Evolutionary conservation across 2,888 invertebrate species (phyloP).

Genomic region (Drosophila helvetica): DNA sequence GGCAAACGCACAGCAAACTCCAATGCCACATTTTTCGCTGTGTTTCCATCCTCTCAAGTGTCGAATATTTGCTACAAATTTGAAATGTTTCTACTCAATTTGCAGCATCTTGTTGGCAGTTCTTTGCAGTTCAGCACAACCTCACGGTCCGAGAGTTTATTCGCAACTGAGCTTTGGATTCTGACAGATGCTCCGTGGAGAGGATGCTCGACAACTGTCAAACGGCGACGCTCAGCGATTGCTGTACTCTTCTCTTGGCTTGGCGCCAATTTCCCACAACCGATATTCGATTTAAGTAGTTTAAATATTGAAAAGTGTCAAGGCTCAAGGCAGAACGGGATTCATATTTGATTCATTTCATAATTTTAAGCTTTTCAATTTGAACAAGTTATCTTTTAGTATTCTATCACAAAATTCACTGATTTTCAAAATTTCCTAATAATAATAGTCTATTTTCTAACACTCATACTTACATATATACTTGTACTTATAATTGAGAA

Average conservation of each 20-base stretch:
- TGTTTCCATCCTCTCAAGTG: conserved; percentile 1
- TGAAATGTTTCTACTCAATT: conserved; percentile 19
- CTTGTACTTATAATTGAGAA: too few species aligned
- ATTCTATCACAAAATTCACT: too few species aligned
- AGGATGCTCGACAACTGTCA: conserved; percentile 27
- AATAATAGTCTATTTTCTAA: too few species aligned
- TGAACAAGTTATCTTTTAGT: too few species aligned
- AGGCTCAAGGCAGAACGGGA: too few species aligned
- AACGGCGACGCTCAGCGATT: not conserved
- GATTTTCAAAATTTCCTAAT: too few species aligned
- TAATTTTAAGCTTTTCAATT: too few species aligned
- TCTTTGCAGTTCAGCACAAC: conserved; percentile 23
- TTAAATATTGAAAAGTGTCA: too few species aligned
- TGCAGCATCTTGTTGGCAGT: conserved; percentile 28
- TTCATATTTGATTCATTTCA: too few species aligned
- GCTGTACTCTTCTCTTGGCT: not conserved
- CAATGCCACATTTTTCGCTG: conserved; percentile 63
- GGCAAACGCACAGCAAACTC: conserved; percentile 58
- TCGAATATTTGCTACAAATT: conserved; percentile 11
- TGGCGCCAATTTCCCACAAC: not conserved
- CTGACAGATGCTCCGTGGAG: conserved; percentile 6
- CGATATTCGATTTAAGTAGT: not conserved
- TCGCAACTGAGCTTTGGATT: conserved; percentile 47
- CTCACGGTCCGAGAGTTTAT: conserved; percentile 39
- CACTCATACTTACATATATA: too few species aligned